Evolutionary conservation across 2,888 invertebrate species (phyloP).

Genomic region (Mechanitis messenoides): DNA sequence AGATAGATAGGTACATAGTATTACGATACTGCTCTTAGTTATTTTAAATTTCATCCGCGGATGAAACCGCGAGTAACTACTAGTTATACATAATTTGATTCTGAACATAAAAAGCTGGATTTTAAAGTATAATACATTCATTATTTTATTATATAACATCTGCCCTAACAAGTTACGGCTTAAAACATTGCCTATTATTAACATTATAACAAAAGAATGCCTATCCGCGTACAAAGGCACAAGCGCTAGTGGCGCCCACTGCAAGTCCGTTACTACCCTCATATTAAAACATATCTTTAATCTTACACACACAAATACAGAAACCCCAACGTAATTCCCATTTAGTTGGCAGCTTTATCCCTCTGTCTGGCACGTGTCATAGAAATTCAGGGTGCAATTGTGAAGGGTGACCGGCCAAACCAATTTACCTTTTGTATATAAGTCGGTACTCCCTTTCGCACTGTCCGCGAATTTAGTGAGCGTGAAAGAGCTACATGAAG

Average conservation of each 20-base stretch:
- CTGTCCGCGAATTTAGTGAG: conserved; percentile 2
- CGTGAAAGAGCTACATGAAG: conserved; percentile 20
- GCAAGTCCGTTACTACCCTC: conserved; percentile 14
- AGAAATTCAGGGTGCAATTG: conserved; percentile 50
- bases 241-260: conserved; percentile 8
- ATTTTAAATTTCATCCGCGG: too few species aligned
- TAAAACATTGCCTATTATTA: conserved; percentile 1
- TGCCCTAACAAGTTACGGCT: not conserved
- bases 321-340: conserved; percentile 29
- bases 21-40: too few species aligned
- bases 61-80: too few species aligned
- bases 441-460: conserved; percentile 10
- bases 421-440: conserved; percentile 60
- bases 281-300: conserved; percentile 14
- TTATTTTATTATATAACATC: not conserved
- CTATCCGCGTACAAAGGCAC: not conserved
- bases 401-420: conserved; percentile 53
- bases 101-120: too few species aligned
- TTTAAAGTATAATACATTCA: not conserved
- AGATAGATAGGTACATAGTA: too few species aligned
- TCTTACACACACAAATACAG: conserved; percentile 27
- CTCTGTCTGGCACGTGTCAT: conserved; percentile 60
- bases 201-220: conserved; percentile 5
- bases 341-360: conserved; percentile 46
- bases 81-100: too few species aligned